phyloP scores from a whole-genome alignment of 2,888 invertebrate species.

The Tricholauxania praeusta region DNA sequence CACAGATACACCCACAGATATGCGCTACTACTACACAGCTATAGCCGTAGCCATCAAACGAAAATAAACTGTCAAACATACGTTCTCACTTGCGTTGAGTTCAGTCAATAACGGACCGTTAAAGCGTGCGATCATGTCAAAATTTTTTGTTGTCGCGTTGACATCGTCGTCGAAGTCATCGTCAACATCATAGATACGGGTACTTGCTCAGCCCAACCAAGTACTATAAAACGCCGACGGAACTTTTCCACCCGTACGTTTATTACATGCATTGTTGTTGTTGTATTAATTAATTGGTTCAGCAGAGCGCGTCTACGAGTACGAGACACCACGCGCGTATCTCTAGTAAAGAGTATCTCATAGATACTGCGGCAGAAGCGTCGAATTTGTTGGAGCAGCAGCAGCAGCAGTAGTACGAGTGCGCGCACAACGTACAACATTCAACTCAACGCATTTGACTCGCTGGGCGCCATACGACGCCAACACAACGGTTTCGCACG shows the following conservation, averaged over 20 bases:
- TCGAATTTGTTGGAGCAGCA: neutral
- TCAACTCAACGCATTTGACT: slow-evolving; percentile 18
- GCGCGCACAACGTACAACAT: slow-evolving; percentile 24
- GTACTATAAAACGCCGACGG: slow-evolving; percentile 13
- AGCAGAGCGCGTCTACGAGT: slow-evolving; percentile 1
- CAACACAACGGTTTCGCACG: slow-evolving; percentile 25
- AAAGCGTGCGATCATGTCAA: slow-evolving; percentile 61
- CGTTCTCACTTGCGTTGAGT: slow-evolving; percentile 33
- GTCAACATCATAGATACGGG: too few species aligned
- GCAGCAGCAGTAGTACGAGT: neutral
- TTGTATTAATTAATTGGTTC: slow-evolving; percentile 28
- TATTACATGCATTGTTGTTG: neutral
- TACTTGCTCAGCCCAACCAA: too few species aligned
- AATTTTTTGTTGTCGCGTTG: slow-evolving; percentile 32
- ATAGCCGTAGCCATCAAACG: slow-evolving; percentile 37
- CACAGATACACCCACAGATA: neutral
- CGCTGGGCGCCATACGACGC: slow-evolving; percentile 15
- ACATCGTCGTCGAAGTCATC: neutral
- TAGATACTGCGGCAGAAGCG: neutral
- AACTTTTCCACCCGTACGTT: neutral
- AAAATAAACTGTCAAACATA: slow-evolving; percentile 12
- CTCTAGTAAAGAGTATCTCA: neutral
- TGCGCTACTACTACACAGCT: neutral
- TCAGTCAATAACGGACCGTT: slow-evolving; percentile 64
- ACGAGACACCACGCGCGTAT: neutral